Conservation (phyloP, 2,797 vertebrate species). For the Bradypodion pumilum region DNA sequence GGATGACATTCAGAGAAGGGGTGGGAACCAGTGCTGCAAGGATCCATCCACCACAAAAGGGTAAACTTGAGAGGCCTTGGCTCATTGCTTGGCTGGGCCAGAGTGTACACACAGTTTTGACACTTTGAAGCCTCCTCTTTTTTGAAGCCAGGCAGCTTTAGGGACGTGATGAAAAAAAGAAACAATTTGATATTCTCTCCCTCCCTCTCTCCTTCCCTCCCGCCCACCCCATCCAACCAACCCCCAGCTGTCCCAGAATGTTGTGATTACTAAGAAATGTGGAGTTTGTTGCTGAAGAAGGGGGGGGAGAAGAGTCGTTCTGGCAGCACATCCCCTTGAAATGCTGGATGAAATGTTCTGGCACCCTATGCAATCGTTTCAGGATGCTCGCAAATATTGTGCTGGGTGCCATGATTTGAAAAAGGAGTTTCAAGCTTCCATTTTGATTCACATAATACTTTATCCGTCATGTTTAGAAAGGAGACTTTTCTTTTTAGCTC, state of each 20-base stretch:
- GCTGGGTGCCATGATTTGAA: not conserved
- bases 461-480: constrained; percentile 4
- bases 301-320: not conserved
- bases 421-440: not conserved
- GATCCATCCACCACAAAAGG: constrained; percentile 53
- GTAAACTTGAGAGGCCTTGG: constrained; percentile 29
- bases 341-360: not conserved
- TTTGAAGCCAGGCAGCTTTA: constrained; percentile 34
- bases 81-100: constrained; percentile 37
- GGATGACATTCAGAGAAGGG: constrained; percentile 30
- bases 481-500: not conserved
- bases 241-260: not conserved
- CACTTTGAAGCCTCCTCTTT: constrained; percentile 12
- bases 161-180: constrained; percentile 27
- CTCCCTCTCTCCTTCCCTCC: not conserved
- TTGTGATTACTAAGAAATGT: constrained; percentile 17
- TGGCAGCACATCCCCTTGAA: not conserved
- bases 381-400: constrained; percentile 14
- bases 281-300: not conserved
- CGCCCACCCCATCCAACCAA: not conserved
- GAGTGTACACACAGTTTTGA: constrained; percentile 17
- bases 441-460: not conserved
- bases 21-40: constrained; percentile 34
- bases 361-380: not conserved
- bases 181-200: constrained; percentile 12